phyloP scores from a whole-genome alignment of 2,113 vertebrate species.

The Merops nubicus region DNA sequence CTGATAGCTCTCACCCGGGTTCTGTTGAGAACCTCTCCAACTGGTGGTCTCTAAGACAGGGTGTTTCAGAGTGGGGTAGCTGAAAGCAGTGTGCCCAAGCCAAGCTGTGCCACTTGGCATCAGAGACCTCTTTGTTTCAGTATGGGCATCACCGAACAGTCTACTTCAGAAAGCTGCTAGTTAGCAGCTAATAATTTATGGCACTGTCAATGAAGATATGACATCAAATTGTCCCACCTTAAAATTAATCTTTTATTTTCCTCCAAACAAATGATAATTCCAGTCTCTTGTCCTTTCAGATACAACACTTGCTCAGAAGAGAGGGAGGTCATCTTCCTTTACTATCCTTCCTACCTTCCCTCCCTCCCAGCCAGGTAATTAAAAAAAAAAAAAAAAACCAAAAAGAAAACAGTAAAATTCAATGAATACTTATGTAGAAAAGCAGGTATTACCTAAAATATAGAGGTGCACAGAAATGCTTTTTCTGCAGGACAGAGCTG shows the following conservation, averaged over 20 bases:
- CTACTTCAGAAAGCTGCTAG: background rate
- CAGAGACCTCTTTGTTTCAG: background rate
- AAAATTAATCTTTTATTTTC: background rate
- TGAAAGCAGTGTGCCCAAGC: background rate
- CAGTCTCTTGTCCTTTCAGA: slow-evolving; percentile 52
- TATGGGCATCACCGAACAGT: background rate
- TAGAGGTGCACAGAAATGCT: background rate
- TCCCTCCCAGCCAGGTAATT: slow-evolving; percentile 66
- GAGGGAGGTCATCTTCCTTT: slow-evolving; percentile 69
- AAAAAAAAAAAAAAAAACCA: background rate
- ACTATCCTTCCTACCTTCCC: slow-evolving; percentile 65
- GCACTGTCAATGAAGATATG: background rate
- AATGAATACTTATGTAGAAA: background rate
- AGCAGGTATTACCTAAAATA: background rate
- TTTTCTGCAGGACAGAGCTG: background rate
- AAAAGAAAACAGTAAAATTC: background rate
- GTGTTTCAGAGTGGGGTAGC: background rate
- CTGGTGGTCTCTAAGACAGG: background rate
- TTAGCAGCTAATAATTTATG: background rate
- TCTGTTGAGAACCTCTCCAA: background rate
- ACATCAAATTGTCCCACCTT: background rate
- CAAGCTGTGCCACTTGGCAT: background rate
- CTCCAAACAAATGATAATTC: background rate
- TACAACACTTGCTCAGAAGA: background rate
- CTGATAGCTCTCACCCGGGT: background rate